Percentiles rank a stretch among this genome's conserved stretches.
phyloP scores from a whole-genome alignment of 2,888 invertebrate genomes.

The Tetranychus piercei region DNA sequence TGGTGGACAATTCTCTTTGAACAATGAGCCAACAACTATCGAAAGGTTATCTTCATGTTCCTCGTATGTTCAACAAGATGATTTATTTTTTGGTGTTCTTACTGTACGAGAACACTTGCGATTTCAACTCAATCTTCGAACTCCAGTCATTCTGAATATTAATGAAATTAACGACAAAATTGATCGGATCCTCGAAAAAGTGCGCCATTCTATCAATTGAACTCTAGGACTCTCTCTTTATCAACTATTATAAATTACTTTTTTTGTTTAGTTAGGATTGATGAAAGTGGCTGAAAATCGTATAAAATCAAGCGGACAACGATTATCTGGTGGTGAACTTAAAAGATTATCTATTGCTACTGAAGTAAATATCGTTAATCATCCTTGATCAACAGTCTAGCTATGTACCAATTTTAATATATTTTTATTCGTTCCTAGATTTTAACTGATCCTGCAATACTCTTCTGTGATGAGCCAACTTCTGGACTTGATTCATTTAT shows the following conservation, averaged over 20 bases:
- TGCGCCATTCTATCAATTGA: too few species aligned
- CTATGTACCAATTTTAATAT: not conserved
- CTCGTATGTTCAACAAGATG: slow-evolving; percentile 27
- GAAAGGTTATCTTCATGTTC: not conserved
- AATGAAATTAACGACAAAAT: too few species aligned
- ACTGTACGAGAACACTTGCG: slow-evolving; percentile 32
- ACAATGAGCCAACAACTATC: too few species aligned
- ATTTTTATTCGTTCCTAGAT: slow-evolving; percentile 39
- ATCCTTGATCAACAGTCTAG: not conserved
- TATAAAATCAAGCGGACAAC: slow-evolving; percentile 39
- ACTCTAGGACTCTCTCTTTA: too few species aligned
- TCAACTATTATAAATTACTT: too few species aligned
- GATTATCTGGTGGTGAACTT: slow-evolving; percentile 88
- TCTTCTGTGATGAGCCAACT: slow-evolving; percentile 40
- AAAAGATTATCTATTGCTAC: slow-evolving; percentile 80
- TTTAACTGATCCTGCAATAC: slow-evolving; percentile 74
- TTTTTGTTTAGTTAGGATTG: too few species aligned
- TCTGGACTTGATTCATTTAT: slow-evolving; percentile 90
- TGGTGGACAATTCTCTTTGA: not conserved
- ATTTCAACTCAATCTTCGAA: too few species aligned
- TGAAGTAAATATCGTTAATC: not conserved
- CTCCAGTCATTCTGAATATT: too few species aligned
- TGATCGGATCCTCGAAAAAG: too few species aligned
- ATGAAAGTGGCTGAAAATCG: too few species aligned
- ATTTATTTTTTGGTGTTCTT: slow-evolving; percentile 32